Percentiles rank a stretch among this genome's conserved stretches.
These are phyloP conservation scores for Strigops habroptila DNA, from an alignment of 2,113 vertebrate species.

Conservation along the genomic window DNA sequence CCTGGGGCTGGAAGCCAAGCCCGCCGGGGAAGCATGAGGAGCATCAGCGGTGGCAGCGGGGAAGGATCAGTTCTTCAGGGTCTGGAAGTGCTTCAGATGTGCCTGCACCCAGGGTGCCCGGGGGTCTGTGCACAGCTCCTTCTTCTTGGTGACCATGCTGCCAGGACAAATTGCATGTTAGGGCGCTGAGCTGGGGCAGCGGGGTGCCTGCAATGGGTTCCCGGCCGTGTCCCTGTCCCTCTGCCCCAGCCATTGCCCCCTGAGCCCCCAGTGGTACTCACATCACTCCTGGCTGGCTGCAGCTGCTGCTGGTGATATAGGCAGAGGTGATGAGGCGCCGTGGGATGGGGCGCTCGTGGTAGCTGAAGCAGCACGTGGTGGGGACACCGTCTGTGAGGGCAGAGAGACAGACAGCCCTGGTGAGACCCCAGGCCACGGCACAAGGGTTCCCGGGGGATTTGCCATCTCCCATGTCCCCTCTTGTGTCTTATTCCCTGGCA, in stretches of 20 bases:
- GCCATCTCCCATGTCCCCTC: accelerated
- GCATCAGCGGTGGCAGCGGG: accelerated
- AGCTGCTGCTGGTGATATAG: slow-evolving; percentile 1
- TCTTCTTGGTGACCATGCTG: slow-evolving; percentile 30
- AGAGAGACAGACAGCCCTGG: not conserved
- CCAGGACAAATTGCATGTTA: not conserved
- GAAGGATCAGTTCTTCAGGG: not conserved
- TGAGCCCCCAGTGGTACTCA: not conserved
- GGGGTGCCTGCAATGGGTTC: accelerated
- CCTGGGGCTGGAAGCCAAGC: not conserved
- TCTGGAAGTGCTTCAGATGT: not conserved
- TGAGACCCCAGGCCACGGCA: not conserved
- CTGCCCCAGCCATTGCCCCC: accelerated
- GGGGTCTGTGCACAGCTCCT: not conserved
- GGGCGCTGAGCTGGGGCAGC: accelerated
- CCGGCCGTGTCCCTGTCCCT: accelerated
- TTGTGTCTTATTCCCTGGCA: not conserved
- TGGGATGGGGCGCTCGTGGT: accelerated
- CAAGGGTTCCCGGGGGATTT: not conserved
- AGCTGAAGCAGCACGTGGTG: not conserved
- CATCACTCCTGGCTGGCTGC: not conserved
- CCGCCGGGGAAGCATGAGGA: accelerated
- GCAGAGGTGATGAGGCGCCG: not conserved
- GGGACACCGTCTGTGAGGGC: not conserved
- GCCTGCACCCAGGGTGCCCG: not conserved